Base-by-base conservation (phyloP, 2,797 vertebrate genomes). In the Clamator glandarius region DNA sequence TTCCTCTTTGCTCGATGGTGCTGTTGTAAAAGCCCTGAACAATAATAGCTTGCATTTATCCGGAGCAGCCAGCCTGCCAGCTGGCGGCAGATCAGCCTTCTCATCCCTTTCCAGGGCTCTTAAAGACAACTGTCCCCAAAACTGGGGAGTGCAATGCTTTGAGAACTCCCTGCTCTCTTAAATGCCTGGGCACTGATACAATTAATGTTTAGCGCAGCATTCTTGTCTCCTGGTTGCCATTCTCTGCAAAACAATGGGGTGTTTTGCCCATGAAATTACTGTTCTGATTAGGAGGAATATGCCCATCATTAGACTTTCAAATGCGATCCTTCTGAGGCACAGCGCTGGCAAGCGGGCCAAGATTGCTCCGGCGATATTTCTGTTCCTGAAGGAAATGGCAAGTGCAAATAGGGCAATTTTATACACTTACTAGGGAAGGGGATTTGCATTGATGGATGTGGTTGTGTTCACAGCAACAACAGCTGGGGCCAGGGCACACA, bases 201-300 rank as follows among this genome's bases (percentile, higher is more conserved):
- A 91, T 57, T 75, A 54, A 69, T 62, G 91, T 72, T 83, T 61
- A 76, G 92, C 4, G 36, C 29, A 5, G 73, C 85, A 58, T 89
- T 91, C 94, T 78, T 72, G 76, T 44, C 87, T 92, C 88, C 92
- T 41, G 79, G 85, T 85, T 79, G 90, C 92, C 90, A 52, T 94
- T 94, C 90, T 93, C 73, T 41, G 36, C 29, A 7, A 52, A 55
- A 92, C 92, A 94, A 82, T 41, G 83, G 91, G 72, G 55, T 90
- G 92, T 88, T 94, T 88, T 91, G 94, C 89, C 95, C 91, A 48
- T 86, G 94, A 92, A 95, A 93, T 95, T 70, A 59, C 84, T 28
- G 77, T 26, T 91, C 92, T 79, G 84, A 76, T 90, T 46, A 86
- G 84, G 78, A 78, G 91, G 91, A 70, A 81, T 73, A 64, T 61